Evolutionary conservation across 2,797 vertebrate genomes (phyloP).

Genomic region (Pyrocephalus nanus): DNA sequence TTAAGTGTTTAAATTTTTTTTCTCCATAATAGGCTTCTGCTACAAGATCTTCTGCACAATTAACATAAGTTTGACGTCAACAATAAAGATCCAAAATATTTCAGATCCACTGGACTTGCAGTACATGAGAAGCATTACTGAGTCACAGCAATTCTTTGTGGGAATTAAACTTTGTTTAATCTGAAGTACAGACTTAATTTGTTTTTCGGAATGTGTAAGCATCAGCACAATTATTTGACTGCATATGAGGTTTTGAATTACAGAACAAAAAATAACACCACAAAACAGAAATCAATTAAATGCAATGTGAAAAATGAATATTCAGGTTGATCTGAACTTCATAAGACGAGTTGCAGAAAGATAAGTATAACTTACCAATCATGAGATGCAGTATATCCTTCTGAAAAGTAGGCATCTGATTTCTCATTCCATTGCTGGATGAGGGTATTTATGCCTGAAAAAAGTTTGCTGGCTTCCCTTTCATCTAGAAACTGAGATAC

Average conservation of each 20-base stretch:
- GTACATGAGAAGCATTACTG: background rate
- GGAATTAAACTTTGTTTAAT: background rate
- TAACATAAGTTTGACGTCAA: background rate
- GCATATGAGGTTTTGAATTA: background rate
- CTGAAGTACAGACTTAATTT: background rate
- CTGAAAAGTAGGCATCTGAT: background rate
- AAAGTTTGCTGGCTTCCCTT: background rate
- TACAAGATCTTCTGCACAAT: background rate
- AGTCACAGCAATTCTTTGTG: background rate
- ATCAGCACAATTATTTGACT: background rate
- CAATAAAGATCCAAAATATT: background rate
- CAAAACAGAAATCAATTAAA: background rate
- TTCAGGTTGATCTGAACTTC: background rate
- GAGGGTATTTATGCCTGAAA: background rate
- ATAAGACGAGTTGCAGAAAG: background rate
- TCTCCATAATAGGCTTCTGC: background rate
- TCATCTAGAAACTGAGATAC: background rate
- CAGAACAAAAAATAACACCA: background rate
- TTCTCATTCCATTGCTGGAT: conserved; percentile 33
- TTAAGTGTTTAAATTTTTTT: background rate
- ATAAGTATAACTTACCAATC: conserved; percentile 37
- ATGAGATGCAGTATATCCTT: background rate
- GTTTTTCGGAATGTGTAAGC: background rate
- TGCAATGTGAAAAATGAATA: background rate
- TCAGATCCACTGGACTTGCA: background rate